Evolutionary conservation across 2,888 invertebrate species (phyloP), one percentile per base, ranked within the genome.

Genomic region (Rapana venosa): DNA sequence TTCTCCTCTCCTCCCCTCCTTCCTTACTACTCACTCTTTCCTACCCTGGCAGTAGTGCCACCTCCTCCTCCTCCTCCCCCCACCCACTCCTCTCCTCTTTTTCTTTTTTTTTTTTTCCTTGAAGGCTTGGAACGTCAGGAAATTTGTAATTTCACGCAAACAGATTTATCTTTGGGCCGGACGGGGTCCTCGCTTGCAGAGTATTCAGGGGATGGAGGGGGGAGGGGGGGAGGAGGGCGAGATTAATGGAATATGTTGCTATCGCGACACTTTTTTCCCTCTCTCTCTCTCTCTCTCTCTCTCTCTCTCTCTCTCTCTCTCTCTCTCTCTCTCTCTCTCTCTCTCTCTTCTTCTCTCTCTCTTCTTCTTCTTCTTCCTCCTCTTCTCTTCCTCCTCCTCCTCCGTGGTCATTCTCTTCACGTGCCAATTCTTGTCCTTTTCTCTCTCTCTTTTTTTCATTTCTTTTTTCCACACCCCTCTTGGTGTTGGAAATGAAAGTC

Each of bases 121-220:
- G 81, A 81, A 35, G 30, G 36, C 86, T n/a, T 32, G 26, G 61
- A 58, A 88, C 89, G 89, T 90, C 91, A 90, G 90, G 90, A 91
- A 91, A 91, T 91, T 91, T 91, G 90, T 91, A 91, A 91, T 91
- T 91, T 91, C 83, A 90, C 90, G 90, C 91, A 88, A 90, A 89
- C 87, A 90, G 89, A 86, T 91, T 91, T 89, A 85, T 89, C 89
- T 89, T 77, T 88, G 26, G 36, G 58, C 26, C 89, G 4, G 15
- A n/a, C n/a, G 47, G 58, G 81, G 30, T 32, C 61, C 36, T 58
- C 26, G 47, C 17, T 26, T 20, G 81, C 26, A 1, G n/a, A n/a
- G 8, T 20, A 26, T 20, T 26, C 22, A 22, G 66, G 22, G 66
- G 22, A 22, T 20, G 70, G 70, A 26, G 22, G 11, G 17, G 77